Base-by-base conservation (phyloP, 2,888 invertebrate species). In the Euzophera pinguis region DNA sequence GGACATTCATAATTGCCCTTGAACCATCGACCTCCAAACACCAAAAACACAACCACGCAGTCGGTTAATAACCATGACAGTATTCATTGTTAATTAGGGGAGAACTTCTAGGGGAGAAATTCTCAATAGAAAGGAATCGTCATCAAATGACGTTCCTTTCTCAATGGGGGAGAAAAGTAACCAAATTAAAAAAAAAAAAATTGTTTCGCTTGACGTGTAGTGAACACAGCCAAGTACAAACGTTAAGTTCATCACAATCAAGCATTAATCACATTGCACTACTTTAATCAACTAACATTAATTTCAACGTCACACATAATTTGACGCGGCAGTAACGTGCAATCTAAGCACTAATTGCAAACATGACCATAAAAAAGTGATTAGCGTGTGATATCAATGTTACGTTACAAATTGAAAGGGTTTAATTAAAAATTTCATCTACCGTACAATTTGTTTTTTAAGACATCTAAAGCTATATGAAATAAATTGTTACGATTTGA, bases 361-460 rank as follows among this genome's bases (percentile, higher is more conserved):
- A 78, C 78, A 74, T 55, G 72, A 58, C 75, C 75, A 75, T 85
- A 81, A 84, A 84, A n/a, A 84, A 74, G 65, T 85, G 81, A 87
- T 87, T 82, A 84, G 65, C 62, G 64, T 61, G 52, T 68, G 65
- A 77, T 84, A 84, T 82, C 84, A 74, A 60, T 65, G 77, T 82
- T 77, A 80, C 77, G 79, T 80, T 78, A 73, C 75, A 76, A 79
- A 81, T 74, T 71, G 71, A 67, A 66, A 59, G 56, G 50, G 45
- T 32, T 45, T 81, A 74, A 80, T 79, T 79, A 77, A 78, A 22
- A 73, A 60, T 13, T 45, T 45, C 29, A 58, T 63, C 58, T 50
- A 55, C 56, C 54, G 59, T 58, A 58, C 59, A 59, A 62, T 58
- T 60, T 67, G 66, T 66, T 74, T 81, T 75, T 80, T 78, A 78